Conservation (phyloP, 2,113 vertebrate species). For the Syrmaticus mikado region DNA sequence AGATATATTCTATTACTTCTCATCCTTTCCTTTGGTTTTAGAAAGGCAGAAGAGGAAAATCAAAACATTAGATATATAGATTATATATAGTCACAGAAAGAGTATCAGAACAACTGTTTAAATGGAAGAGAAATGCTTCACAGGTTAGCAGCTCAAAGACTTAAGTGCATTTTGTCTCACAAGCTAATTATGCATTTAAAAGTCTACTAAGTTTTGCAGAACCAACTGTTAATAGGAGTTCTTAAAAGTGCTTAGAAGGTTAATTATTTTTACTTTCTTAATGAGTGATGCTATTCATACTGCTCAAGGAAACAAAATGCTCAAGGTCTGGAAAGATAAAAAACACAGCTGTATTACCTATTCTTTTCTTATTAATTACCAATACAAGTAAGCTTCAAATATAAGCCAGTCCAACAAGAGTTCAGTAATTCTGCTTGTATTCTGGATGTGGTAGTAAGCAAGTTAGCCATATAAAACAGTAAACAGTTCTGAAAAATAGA, state of each 20-base stretch:
- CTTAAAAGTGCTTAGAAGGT: not conserved
- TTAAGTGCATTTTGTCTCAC: not conserved
- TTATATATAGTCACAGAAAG: not conserved
- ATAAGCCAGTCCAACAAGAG: not conserved
- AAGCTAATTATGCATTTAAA: not conserved
- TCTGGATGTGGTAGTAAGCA: not conserved
- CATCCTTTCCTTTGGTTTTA: not conserved
- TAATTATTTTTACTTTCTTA: not conserved
- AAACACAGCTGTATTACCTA: not conserved
- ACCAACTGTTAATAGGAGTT: not conserved
- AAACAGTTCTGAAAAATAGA: not conserved
- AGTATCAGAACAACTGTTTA: not conserved
- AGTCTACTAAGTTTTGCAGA: not conserved
- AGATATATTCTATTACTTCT: not conserved
- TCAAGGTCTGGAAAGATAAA: not conserved
- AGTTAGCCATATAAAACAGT: not conserved
- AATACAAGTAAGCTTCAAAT: fast-evolving
- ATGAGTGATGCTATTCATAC: not conserved
- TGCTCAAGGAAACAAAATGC: not conserved
- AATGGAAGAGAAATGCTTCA: not conserved
- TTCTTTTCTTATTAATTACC: not conserved
- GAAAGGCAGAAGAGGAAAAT: not conserved
- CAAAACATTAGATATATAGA: not conserved
- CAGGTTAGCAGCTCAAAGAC: not conserved
- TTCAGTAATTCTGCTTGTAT: not conserved